Base-by-base conservation (phyloP, 2,797 vertebrate genomes). In the Danio jaintianensis region DNA sequence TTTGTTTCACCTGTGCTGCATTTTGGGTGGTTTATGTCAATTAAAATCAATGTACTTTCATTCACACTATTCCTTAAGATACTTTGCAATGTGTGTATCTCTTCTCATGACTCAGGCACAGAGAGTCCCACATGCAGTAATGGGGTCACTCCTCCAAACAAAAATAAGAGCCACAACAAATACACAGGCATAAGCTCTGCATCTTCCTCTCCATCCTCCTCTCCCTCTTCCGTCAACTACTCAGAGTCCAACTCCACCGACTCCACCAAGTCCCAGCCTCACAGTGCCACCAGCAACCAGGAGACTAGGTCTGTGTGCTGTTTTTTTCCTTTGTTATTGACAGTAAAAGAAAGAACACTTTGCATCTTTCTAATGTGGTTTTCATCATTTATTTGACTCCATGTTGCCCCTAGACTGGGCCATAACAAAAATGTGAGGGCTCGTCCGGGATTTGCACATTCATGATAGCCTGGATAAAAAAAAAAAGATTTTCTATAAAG, bases 51-150 rank as follows among this genome's bases (percentile, higher is more conserved):
- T 47, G 16, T 40, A 29, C 56, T 72, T 62, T 52, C 5, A 72
- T 12, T 71, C 18, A 36, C 16, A n/a, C 11, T 6, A 29, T 55
- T 36, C 78, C 20, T 82, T 53, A 63, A 13, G 9, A 20, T 50
- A 22, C 56, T 42, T 61, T 15, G 45, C 3, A 40, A 22, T 74
- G 50, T 56, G 29, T 52, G 8, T 55, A 50, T 70, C 13, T 82
- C 69, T 76, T 50, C 61, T 78, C 42, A 78, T 88, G 93, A 42
- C 78, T 72, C 89, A 97, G 96, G 96, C 91, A 94, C 94, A 86
- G 97, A 98, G 87, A 99, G 97, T 91, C 97, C 97, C 73, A 97
- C 96, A 86, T 99, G 97, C 95, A 98, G 97, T 94, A 99, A 99
- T 6, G 96, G 97, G 68, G 91, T 98, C 73, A 92, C 93, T 8